phyloP scores from a whole-genome alignment of 2,113 vertebrate species.

The Onychorhynchus coronatus region DNA sequence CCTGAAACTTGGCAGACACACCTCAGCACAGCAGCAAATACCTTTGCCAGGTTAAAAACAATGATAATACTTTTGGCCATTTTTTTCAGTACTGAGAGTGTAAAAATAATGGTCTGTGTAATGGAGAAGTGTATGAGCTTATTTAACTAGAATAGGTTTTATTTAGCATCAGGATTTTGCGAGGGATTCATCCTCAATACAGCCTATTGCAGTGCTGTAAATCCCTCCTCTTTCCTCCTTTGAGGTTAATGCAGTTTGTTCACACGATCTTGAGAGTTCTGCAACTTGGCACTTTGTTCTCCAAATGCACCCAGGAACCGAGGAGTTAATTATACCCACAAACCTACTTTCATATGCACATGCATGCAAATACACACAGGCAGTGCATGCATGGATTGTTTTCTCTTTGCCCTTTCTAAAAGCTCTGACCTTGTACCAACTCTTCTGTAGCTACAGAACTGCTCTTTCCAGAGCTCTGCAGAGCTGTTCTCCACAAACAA shows the following conservation, averaged over 20 bases:
- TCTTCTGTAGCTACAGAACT: background rate
- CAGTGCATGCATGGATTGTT: background rate
- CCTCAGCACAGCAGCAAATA: background rate
- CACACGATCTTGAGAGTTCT: background rate
- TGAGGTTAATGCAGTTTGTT: background rate
- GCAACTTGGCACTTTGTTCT: background rate
- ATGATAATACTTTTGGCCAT: background rate
- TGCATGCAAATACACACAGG: background rate
- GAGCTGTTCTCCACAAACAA: background rate
- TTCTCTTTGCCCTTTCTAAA: background rate
- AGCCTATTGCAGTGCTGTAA: background rate
- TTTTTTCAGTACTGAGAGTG: background rate
- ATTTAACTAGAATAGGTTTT: background rate
- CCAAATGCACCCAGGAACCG: background rate
- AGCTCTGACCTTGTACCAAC: conserved; percentile 35
- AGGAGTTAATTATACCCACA: background rate
- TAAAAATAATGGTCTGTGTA: background rate
- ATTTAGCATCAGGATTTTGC: background rate
- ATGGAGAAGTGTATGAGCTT: background rate
- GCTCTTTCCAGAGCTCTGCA: conserved; percentile 9
- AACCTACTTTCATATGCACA: background rate
- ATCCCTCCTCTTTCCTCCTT: background rate
- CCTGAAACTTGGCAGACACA: background rate
- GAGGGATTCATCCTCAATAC: background rate
- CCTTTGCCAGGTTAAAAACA: background rate